Conservation (phyloP, 2,888 invertebrate species). For the Sarcophaga carnaria region DNA sequence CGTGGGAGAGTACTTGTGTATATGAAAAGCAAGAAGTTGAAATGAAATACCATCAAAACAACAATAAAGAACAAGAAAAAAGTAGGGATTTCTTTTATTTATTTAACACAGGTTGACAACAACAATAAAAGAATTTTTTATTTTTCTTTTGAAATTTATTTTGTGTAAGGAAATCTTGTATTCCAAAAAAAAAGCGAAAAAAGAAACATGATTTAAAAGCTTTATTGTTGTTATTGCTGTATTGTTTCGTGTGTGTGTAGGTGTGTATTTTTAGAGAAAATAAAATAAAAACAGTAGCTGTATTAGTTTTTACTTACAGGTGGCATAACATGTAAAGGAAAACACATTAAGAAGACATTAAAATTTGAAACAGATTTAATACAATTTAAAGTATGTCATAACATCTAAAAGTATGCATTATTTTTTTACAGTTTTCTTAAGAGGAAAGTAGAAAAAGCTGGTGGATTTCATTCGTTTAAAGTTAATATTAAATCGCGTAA, state of each 20-base stretch:
- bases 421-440: background rate
- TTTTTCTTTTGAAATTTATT: background rate
- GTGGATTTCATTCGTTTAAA: too few relatives aligned
- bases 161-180: background rate
- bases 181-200: background rate
- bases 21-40: too few relatives aligned
- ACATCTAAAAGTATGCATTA: background rate
- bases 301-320: too few relatives aligned
- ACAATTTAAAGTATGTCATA: background rate
- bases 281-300: too few relatives aligned
- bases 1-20: too few relatives aligned
- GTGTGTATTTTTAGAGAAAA: too few relatives aligned
- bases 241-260: too few relatives aligned
- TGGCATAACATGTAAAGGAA: conserved; percentile 2
- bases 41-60: conserved; percentile 6
- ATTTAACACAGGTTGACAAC: conserved; percentile 32
- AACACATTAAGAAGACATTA: background rate
- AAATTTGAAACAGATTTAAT: background rate
- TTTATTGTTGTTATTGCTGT: too few relatives aligned
- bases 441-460: too few relatives aligned
- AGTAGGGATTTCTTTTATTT: background rate
- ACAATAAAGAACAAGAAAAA: background rate
- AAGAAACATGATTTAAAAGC: background rate
- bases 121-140: conserved; percentile 17
- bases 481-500: background rate